Evolutionary conservation across 2,888 invertebrate genomes (phyloP).

Genomic region (Agrochola circellaris): DNA sequence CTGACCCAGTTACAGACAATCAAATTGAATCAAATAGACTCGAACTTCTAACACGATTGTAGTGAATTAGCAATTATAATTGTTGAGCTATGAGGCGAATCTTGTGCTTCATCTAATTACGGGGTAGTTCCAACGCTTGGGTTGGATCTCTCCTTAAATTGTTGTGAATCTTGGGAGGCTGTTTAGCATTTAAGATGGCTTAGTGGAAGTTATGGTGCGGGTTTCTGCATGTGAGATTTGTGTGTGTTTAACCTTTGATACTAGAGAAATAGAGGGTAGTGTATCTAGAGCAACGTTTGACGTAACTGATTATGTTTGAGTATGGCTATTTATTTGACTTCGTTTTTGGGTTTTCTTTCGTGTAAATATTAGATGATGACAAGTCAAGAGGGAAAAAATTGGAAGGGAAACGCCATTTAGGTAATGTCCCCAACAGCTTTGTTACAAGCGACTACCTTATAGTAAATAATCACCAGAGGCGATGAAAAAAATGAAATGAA

Average conservation of each 20-base stretch:
- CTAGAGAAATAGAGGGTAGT: neutral
- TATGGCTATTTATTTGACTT: too few species aligned
- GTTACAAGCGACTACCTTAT: too few species aligned
- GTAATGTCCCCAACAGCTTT: too few species aligned
- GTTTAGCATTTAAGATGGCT: constrained; percentile 48
- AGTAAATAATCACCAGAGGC: too few species aligned
- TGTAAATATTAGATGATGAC: too few species aligned
- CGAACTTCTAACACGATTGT: constrained; percentile 52
- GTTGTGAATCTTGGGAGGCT: constrained; percentile 48
- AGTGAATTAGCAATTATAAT: constrained; percentile 59
- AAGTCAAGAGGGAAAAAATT: too few species aligned
- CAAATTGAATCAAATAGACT: constrained; percentile 50
- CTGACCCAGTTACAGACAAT: constrained; percentile 42
- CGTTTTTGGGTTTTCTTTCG: too few species aligned
- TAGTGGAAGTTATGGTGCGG: constrained; percentile 32
- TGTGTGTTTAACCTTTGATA: constrained; percentile 32
- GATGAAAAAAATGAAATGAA: too few species aligned
- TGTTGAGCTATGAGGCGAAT: constrained; percentile 50
- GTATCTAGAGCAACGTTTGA: neutral
- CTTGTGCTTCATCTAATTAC: constrained; percentile 48
- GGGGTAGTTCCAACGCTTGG: constrained; percentile 23
- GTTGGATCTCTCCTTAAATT: constrained; percentile 45
- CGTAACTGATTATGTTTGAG: neutral
- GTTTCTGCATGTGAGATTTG: constrained; percentile 28
- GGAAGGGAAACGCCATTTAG: too few species aligned